phyloP scores from a whole-genome alignment of 2,797 vertebrate genomes.

The Parauchenoglanis punctatus region DNA sequence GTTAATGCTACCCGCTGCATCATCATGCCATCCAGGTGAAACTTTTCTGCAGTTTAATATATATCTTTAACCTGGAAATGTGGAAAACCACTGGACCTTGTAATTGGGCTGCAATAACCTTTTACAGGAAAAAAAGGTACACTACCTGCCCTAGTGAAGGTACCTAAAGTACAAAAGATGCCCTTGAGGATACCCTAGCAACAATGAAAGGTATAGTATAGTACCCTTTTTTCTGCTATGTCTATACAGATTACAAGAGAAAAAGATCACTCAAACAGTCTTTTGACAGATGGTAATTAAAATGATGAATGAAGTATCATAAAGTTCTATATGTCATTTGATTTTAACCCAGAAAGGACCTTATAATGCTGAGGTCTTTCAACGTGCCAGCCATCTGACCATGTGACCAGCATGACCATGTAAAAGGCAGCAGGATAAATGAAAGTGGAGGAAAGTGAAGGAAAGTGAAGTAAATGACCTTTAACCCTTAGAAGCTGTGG shows the following conservation, averaged over 20 bases:
- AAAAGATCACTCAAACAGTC: neutral
- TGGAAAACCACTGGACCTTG: neutral
- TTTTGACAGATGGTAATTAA: neutral
- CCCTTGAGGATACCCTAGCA: neutral
- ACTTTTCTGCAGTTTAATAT: neutral
- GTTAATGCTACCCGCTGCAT: neutral
- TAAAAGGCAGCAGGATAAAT: slow-evolving; percentile 1
- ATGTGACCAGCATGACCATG: neutral
- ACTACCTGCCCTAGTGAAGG: neutral
- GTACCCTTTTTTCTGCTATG: neutral
- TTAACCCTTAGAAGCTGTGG: neutral
- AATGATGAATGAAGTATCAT: neutral
- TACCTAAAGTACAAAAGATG: neutral
- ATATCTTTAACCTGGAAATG: neutral
- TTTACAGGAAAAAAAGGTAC: neutral
- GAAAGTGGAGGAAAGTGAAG: slow-evolving; percentile 25
- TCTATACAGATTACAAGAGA: neutral
- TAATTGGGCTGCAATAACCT: neutral
- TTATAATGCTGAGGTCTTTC: neutral
- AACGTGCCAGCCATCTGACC: neutral
- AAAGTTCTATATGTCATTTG: neutral
- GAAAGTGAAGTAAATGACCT: slow-evolving; percentile 25
- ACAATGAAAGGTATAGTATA: neutral
- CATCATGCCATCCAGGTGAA: neutral
- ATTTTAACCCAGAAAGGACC: neutral